Base-by-base conservation (phyloP, 2,113 vertebrate species). In the Fulmarus glacialis region DNA sequence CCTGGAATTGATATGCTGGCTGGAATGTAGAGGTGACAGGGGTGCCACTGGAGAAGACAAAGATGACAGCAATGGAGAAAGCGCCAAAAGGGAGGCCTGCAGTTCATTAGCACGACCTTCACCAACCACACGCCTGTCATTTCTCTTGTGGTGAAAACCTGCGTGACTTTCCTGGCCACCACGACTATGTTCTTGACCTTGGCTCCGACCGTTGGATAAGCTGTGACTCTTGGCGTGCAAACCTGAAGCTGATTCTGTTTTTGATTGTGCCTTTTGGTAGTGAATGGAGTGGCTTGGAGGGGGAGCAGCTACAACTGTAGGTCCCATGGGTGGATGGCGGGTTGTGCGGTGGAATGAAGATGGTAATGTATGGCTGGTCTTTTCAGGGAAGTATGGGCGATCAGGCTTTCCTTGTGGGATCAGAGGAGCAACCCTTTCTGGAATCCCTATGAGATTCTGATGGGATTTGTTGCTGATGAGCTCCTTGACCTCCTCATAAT, bases 401-500 rank as follows among this genome's bases (percentile, higher is more conserved):
- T 97, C 96, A 1, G 98, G 89, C 95, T 98, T 98, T 85, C 96
- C 94, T 12, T 88, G 90, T 45, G 97, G 38, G 58, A 98, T 71
- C 89, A 64, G 80, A 75, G 95, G 66, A 81, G 64, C 23, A 36
- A 96, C 56, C 13, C 88, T 98, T 62, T 93, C 95, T 20, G 98
- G 96, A 91, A 98, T 82, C 85, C 97, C 96, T 87, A 97, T 84
- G 63, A 98, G 96, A 83, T 96, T 87, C 84, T 98, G 97, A 85
- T 98, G 89, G 56, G 94, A 96, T 92, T 97, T 97, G 90, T 98
- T 98, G 74, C 88, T 98, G 45, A 99, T 97, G 40, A 99, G 86
- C 42, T 98, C 98, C 94, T 98, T 98, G 91, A 99, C 98, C 92
- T 99, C 99, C 96, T 99, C 99, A 18, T 99, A 99, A 98, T 98